A percentile compares a stretch with the other conserved stretches of the same genome.
These are phyloP conservation scores for Atta texana DNA, from an alignment of 1,140 invertebrate genomes.

Conservation along the genomic window DNA sequence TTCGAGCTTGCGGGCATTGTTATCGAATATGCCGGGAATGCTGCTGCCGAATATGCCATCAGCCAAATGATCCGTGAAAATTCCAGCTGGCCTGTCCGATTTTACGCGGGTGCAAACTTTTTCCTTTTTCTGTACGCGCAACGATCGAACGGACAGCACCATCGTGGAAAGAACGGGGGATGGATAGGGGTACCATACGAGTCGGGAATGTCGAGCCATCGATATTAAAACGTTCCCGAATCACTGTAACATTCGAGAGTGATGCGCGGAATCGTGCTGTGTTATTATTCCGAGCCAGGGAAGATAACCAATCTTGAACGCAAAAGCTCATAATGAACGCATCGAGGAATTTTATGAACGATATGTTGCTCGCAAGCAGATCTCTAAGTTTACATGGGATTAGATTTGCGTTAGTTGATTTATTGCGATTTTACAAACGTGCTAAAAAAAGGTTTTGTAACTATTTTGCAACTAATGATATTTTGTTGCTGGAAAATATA, in stretches of 20 bases:
- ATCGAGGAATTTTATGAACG: not conserved
- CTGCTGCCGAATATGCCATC: constrained; percentile 77
- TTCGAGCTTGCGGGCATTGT: constrained; percentile 63
- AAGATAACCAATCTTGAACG: constrained; percentile 74
- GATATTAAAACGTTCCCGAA: constrained; percentile 79
- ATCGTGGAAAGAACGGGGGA: constrained; percentile 57
- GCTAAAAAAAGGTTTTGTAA: not conserved
- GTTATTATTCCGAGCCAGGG: constrained; percentile 61
- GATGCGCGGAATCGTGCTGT: constrained; percentile 57
- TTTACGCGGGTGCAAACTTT: constrained; percentile 69
- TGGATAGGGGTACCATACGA: constrained; percentile 52
- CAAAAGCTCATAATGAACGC: constrained; percentile 64
- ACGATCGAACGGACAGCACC: constrained; percentile 30
- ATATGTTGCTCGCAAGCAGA: not conserved
- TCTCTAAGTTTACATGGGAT: not conserved
- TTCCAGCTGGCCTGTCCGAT: constrained; percentile 74
- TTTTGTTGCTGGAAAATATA: constrained; percentile 17
- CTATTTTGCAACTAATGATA: not conserved
- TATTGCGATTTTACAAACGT: constrained; percentile 14
- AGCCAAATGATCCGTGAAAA: constrained; percentile 83
- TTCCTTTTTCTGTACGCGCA: constrained; percentile 48
- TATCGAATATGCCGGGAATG: constrained; percentile 80
- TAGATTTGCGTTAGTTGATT: not conserved
- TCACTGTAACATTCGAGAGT: constrained; percentile 67
- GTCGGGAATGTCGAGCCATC: constrained; percentile 56